Base-by-base conservation (phyloP, 2,888 invertebrate genomes). In the Dyspetes luteomarginatus region DNA sequence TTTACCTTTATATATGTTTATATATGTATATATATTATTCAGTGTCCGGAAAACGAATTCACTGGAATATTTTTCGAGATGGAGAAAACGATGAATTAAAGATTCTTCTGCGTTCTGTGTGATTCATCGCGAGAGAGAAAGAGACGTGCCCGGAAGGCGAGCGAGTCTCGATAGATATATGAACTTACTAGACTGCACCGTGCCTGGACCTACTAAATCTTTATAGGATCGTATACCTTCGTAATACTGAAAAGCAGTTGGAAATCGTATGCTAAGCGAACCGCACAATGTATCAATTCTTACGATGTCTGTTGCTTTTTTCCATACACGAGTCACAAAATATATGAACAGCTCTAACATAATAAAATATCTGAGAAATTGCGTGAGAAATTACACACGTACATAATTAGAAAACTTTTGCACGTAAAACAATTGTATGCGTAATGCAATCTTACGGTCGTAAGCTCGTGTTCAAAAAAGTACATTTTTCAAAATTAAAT, bases 21-120 rank as follows among this genome's bases (percentile, higher is more conserved):
- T 36, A 36, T 36, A 9, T 36, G 2, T 12, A 5, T 36, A 12
- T 2, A 12, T 12, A 12, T 36, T 36, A 9, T 1, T 36, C 36
- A 36, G 5, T 36, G 7, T 5, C 2, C 36, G 15, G 48, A 17
- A 9, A 64, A 12, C 15, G 48, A 64, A 48, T 68, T 9, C 41
- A 12, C 26, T 4, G 56, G 28, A 28, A 58, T 48, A 58, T 58
- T n/a, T 43, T 19, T 30, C 7, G 28, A n/a, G 48, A 9, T 48
- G 17, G 5, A n/a, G 36, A 0, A 58, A 69, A 58, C 19, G 69
- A 69, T 67, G 67, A 67, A 67, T 67, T 67, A 67, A 36, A 52
- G 67, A 67, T 67, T 52, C 50, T 67, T 52, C 67, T 12, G 22
- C 28, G 67, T 24, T 12, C 12, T n/a, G 67, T 9, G 28, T 52